phyloP scores from a whole-genome alignment of 2,113 vertebrate species.

The Chlamydotis undulata region DNA sequence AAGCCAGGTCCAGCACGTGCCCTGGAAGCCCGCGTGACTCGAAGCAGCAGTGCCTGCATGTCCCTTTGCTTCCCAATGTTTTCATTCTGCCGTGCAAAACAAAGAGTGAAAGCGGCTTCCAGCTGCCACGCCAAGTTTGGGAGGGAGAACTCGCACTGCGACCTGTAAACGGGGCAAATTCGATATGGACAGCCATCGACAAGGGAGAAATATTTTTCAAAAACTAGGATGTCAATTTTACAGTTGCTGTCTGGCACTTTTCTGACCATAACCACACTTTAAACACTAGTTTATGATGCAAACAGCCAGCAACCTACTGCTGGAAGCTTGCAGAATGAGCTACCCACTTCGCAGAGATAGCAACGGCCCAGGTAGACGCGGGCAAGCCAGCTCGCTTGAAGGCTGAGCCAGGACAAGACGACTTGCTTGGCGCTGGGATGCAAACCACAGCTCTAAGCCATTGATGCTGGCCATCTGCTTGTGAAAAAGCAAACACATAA shows the following conservation, averaged over 20 bases:
- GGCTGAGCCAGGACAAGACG: conserved; percentile 17
- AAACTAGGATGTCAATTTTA: neutral
- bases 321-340: neutral
- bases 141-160: neutral
- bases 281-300: conserved; percentile 22
- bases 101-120: neutral
- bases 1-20: neutral
- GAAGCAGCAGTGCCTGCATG: rapidly evolving
- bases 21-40: neutral
- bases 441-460: conserved; percentile 7
- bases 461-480: neutral
- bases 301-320: neutral
- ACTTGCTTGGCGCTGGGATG: neutral
- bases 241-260: conserved; percentile 6
- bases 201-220: neutral
- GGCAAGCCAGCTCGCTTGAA: neutral
- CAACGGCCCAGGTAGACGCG: neutral
- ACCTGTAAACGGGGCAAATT: neutral
- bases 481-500: conserved; percentile 21
- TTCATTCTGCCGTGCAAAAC: neutral
- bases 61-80: neutral
- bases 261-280: conserved; percentile 16
- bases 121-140: neutral
- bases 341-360: neutral
- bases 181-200: rapidly evolving